phyloP scores from a whole-genome alignment of 2,113 vertebrate species.

The Elaphurus davidianus region DNA sequence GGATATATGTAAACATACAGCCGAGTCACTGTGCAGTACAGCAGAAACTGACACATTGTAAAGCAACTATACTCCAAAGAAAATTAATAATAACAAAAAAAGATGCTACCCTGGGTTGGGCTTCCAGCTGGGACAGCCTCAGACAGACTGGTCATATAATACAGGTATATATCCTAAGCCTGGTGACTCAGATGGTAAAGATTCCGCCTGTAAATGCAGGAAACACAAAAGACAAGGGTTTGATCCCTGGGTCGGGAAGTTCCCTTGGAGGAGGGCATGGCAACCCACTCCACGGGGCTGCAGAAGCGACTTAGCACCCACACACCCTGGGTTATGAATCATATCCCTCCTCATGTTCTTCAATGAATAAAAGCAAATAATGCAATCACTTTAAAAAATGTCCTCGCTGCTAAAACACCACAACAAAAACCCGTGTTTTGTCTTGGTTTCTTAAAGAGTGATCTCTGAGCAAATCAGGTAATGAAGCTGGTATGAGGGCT shows the following conservation, averaged over 20 bases:
- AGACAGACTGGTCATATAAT: background rate
- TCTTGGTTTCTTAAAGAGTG: background rate
- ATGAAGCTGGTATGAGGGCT: background rate
- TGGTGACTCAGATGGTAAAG: background rate
- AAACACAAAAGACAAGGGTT: background rate
- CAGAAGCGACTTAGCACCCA: background rate
- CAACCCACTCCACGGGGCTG: background rate
- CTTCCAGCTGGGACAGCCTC: background rate
- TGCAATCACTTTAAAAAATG: background rate
- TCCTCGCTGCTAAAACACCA: background rate
- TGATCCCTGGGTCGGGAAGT: background rate
- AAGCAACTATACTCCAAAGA: background rate
- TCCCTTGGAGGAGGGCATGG: background rate
- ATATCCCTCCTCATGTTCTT: background rate
- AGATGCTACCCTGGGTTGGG: background rate
- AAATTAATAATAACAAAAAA: background rate
- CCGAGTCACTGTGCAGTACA: background rate
- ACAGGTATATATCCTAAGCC: background rate
- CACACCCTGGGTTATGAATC: background rate
- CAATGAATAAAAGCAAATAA: background rate
- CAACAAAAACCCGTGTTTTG: background rate
- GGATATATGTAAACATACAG: background rate
- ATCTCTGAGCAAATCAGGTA: background rate
- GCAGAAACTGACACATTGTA: background rate
- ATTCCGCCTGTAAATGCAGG: background rate